Conservation (phyloP, 2,113 vertebrate genomes). For the Xenotilapia caudafasciata region DNA sequence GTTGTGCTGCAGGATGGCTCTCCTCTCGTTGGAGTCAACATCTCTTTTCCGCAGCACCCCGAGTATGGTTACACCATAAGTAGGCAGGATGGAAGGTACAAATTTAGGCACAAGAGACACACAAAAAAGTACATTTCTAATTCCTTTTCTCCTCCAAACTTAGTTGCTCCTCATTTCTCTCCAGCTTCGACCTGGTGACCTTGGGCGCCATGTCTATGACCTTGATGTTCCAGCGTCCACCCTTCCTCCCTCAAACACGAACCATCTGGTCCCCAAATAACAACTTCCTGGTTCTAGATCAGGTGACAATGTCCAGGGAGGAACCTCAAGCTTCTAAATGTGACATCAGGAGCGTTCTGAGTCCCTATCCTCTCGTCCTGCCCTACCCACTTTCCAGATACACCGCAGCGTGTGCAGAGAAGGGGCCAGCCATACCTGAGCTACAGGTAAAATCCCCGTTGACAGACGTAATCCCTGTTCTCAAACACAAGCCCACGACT, state of each 20-base stretch:
- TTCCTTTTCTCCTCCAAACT: background rate
- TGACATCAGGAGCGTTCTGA: slow-evolving; percentile 83
- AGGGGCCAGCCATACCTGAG: slow-evolving; percentile 88
- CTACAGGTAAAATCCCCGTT: slow-evolving; percentile 77
- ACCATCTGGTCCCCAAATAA: slow-evolving; percentile 96
- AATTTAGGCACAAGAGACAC: background rate
- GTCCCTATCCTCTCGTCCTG: slow-evolving; percentile 89
- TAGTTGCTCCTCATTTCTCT: background rate
- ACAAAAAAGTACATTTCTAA: background rate
- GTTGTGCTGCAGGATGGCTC: slow-evolving; percentile 85
- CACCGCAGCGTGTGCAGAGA: slow-evolving; percentile 85
- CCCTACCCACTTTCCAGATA: slow-evolving; percentile 90
- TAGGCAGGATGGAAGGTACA: slow-evolving; percentile 91
- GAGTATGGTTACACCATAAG: slow-evolving; percentile 96
- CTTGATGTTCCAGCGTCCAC: slow-evolving; percentile 92
- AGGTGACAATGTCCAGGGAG: slow-evolving; percentile 86
- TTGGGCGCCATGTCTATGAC: slow-evolving; percentile 87
- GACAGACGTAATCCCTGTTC: background rate
- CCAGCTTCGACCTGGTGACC: slow-evolving; percentile 94
- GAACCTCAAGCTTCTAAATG: slow-evolving; percentile 73
- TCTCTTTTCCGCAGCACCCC: slow-evolving; percentile 90
- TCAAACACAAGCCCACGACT: background rate
- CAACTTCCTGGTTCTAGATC: slow-evolving; percentile 89
- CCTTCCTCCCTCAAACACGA: slow-evolving; percentile 86
- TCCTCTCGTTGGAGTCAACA: slow-evolving; percentile 92